Percentiles rank a stretch among this genome's conserved stretches.
Evolutionary conservation across 1,140 invertebrate species (phyloP).

Genomic region (Bombus confusus): DNA sequence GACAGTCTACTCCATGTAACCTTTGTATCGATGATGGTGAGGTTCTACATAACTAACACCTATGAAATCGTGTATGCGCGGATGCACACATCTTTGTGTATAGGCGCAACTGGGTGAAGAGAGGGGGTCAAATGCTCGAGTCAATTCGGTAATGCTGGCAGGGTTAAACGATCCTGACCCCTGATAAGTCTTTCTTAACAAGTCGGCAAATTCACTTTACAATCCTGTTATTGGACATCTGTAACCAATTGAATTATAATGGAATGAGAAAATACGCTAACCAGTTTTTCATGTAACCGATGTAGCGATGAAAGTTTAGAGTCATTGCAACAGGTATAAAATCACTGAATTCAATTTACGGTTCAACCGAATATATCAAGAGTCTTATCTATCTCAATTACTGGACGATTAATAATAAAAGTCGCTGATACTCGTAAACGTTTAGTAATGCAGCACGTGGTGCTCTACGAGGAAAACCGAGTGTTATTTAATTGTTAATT

Average conservation of each 20-base stretch:
- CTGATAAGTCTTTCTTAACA: conserved; percentile 54
- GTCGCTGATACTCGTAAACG: background rate
- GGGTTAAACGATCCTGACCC: conserved; percentile 78
- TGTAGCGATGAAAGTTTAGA: background rate
- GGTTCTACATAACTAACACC: conserved; percentile 2
- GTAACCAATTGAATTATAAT: conserved; percentile 5
- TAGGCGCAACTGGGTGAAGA: conserved; percentile 36
- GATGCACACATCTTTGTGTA: conserved; percentile 13
- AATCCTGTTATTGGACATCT: conserved; percentile 39
- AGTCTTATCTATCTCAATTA: background rate
- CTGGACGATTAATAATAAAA: background rate
- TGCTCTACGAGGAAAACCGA: background rate
- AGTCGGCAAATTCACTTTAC: conserved; percentile 60
- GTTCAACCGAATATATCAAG: background rate
- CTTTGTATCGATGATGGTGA: conserved; percentile 50
- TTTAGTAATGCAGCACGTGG: background rate
- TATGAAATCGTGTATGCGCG: conserved; percentile 4
- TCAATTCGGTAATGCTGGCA: conserved; percentile 76
- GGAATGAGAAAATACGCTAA: background rate
- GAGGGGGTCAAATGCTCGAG: conserved; percentile 75
- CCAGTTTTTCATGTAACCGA: background rate
- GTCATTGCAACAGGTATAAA: background rate
- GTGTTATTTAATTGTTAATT: background rate
- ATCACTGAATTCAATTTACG: background rate
- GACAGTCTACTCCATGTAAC: conserved; percentile 29